phyloP scores from a whole-genome alignment of 2,113 vertebrate species.

The Podiceps cristatus region DNA sequence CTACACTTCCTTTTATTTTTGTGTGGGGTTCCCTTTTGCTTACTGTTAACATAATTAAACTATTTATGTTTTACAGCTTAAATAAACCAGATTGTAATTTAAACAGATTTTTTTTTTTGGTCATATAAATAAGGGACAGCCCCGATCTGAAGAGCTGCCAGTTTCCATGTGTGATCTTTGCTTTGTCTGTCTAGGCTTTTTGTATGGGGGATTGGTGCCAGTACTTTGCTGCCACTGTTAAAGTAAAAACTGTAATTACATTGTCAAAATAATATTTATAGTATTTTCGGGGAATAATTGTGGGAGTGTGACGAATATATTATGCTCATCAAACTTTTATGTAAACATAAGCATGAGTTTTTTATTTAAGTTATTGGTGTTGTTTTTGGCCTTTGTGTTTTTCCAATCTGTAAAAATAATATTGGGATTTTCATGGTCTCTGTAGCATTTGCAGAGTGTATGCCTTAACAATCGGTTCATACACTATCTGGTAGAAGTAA shows the following conservation, averaged over 20 bases:
- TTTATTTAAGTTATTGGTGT: conserved; percentile 79
- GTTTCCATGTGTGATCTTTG: conserved; percentile 49
- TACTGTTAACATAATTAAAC: not conserved
- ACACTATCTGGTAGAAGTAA: conserved; percentile 56
- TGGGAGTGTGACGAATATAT: conserved; percentile 80
- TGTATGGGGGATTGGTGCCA: conserved; percentile 57
- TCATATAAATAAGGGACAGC: not conserved
- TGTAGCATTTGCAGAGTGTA: conserved; percentile 54
- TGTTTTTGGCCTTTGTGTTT: conserved; percentile 75
- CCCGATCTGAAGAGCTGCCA: not conserved
- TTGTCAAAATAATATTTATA: conserved; percentile 85
- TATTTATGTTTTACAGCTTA: not conserved
- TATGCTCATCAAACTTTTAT: conserved; percentile 78
- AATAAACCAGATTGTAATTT: not conserved
- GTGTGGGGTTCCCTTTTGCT: conserved; percentile 17
- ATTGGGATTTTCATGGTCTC: conserved; percentile 64
- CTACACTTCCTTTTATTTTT: not conserved
- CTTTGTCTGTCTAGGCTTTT: conserved; percentile 55
- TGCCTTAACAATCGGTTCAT: conserved; percentile 57
- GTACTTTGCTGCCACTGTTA: conserved; percentile 63
- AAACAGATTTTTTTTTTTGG: not conserved
- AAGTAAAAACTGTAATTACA: conserved; percentile 80
- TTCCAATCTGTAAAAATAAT: conserved; percentile 77
- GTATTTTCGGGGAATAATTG: conserved; percentile 82
- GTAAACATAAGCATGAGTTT: conserved; percentile 76